A percentile compares a stretch with the other conserved stretches of the same genome.
Evolutionary conservation across 2,113 vertebrate species (phyloP).

Genomic region (Synchiropus splendidus): DNA sequence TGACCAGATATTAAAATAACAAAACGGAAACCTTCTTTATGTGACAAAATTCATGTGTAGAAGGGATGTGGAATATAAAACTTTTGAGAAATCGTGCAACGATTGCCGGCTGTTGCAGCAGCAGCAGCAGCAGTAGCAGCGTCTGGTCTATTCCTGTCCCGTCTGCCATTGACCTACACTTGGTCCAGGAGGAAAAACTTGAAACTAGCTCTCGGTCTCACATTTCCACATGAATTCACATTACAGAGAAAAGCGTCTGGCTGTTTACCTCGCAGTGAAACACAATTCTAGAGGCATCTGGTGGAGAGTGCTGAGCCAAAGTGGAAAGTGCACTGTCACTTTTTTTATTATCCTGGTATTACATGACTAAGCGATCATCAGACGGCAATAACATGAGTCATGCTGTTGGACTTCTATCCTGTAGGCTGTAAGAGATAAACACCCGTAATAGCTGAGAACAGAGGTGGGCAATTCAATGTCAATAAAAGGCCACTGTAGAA

Average conservation of each 20-base stretch:
- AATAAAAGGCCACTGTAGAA: too few species aligned
- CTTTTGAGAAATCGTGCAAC: too few species aligned
- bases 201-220: neutral
- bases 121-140: too few species aligned
- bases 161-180: conserved; percentile 6
- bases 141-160: conserved; percentile 51
- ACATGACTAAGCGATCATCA: conserved; percentile 22
- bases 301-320: conserved; percentile 45
- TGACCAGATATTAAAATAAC: too few species aligned
- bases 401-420: too few species aligned
- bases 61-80: too few species aligned
- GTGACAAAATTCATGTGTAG: too few species aligned
- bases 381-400: conserved; percentile 5
- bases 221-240: neutral
- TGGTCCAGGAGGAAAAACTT: neutral
- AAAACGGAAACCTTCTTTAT: too few species aligned
- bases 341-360: conserved; percentile 20
- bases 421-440: too few species aligned
- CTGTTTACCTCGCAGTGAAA: neutral
- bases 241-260: neutral
- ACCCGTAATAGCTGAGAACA: too few species aligned
- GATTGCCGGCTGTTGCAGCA: too few species aligned
- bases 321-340: conserved; percentile 39
- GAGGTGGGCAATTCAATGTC: too few species aligned
- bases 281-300: neutral